Conservation (phyloP, 1,140 invertebrate species). For the Thereuonema tuberculata region DNA sequence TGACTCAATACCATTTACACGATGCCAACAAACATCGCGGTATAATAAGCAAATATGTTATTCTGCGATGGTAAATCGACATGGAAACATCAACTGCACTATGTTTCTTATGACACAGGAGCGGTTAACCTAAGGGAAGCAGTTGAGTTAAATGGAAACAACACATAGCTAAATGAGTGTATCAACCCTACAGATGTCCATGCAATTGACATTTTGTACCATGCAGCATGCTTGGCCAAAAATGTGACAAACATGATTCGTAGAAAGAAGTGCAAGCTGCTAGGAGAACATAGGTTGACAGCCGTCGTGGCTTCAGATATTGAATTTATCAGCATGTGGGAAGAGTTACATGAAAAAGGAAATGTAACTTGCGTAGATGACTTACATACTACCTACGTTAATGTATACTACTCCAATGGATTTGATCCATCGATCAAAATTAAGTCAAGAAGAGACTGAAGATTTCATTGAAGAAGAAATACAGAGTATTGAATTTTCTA, state of each 20-base stretch:
- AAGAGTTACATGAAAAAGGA: neutral
- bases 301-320: neutral
- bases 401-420: neutral
- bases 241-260: neutral
- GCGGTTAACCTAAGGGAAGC: neutral
- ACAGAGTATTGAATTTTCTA: neutral
- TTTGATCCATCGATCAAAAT: neutral
- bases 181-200: neutral
- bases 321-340: neutral
- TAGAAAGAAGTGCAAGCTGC: neutral
- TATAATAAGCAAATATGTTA: neutral
- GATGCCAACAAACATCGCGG: neutral
- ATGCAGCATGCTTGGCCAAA: neutral
- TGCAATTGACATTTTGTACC: neutral
- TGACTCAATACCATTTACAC: neutral
- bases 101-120: conserved; percentile 1
- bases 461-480: neutral
- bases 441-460: neutral
- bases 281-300: neutral
- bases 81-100: neutral
- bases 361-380: neutral
- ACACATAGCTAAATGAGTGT: neutral
- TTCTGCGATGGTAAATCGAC: neutral
- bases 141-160: neutral
- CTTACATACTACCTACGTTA: neutral